Percentiles rank a stretch among this genome's conserved stretches.
Conservation (phyloP, 2,113 vertebrate species). For the Lasiurus borealis region DNA sequence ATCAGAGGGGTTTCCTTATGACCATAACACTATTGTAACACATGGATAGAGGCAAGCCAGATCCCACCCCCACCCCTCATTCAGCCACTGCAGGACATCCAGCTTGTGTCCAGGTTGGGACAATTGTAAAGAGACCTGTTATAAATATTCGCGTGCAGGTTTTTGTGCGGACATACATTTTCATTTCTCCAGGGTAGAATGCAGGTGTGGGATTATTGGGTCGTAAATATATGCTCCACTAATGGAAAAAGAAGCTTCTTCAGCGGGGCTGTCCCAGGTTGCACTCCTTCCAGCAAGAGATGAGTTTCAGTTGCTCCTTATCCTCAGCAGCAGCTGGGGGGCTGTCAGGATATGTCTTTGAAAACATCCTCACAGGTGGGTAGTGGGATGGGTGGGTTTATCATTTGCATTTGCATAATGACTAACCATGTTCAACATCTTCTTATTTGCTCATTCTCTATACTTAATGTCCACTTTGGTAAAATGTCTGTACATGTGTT, state of each 20-base stretch:
- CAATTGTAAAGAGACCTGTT: background rate
- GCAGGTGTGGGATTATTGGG: background rate
- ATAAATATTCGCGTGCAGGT: background rate
- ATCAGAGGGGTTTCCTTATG: too few species aligned
- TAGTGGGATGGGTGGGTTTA: background rate
- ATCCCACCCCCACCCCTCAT: too few species aligned
- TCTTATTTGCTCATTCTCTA: background rate
- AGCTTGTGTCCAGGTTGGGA: background rate
- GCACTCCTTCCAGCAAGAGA: background rate
- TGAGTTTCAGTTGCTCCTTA: background rate
- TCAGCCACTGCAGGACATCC: background rate
- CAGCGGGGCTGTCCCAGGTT: background rate
- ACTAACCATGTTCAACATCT: background rate
- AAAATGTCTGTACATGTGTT: background rate
- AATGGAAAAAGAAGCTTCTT: background rate
- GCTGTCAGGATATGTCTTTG: background rate
- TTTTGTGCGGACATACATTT: background rate
- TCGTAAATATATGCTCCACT: background rate
- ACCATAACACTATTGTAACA: too few species aligned
- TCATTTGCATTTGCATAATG: background rate
- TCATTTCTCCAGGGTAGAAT: background rate
- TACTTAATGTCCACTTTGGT: background rate
- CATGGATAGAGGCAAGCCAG: background rate
- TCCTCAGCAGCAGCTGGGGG: background rate
- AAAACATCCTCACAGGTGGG: background rate